A percentile compares a stretch with the other conserved stretches of the same genome.
phyloP scores from a whole-genome alignment of 2,888 invertebrate genomes.

The Idaea biselata region DNA sequence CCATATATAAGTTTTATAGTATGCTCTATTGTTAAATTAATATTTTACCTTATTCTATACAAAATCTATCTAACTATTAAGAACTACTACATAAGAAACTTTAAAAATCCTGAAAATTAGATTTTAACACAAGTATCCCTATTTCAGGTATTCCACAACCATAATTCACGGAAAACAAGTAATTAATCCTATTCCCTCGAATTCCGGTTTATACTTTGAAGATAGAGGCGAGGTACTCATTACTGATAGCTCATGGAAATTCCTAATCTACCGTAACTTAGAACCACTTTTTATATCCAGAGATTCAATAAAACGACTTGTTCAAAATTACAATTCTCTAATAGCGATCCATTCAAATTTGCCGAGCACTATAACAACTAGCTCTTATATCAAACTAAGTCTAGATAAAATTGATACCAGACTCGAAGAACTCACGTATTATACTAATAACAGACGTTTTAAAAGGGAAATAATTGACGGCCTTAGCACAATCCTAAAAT shows the following conservation, averaged over 20 bases:
- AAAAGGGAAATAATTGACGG: constrained; percentile 36
- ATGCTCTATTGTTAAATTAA: constrained; percentile 15
- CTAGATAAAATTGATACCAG: constrained; percentile 27
- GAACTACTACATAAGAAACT: constrained; percentile 4
- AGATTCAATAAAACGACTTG: constrained; percentile 25
- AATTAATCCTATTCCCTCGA: constrained; percentile 19
- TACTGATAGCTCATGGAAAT: constrained; percentile 29
- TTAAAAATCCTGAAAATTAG: constrained; percentile 5
- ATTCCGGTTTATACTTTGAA: constrained; percentile 25
- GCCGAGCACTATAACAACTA: constrained; percentile 19
- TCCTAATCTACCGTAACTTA: constrained; percentile 27
- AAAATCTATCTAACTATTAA: constrained; percentile 13
- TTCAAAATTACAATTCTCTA: constrained; percentile 18
- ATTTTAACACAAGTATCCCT: neutral
- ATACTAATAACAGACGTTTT: constrained; percentile 22
- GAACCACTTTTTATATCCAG: constrained; percentile 27
- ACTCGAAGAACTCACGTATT: constrained; percentile 26
- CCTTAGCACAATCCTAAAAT: constrained; percentile 33
- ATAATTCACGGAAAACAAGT: constrained; percentile 11
- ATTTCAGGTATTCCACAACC: constrained; percentile 21
- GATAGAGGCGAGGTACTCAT: constrained; percentile 19
- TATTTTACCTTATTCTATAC: constrained; percentile 12
- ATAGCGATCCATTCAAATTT: constrained; percentile 17
- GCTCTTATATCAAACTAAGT: constrained; percentile 24
- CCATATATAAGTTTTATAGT: constrained; percentile 14